These are phyloP conservation scores for Urocyon cinereoargenteus DNA, from an alignment of 2,797 vertebrate genomes.

Conservation along the genomic window DNA sequence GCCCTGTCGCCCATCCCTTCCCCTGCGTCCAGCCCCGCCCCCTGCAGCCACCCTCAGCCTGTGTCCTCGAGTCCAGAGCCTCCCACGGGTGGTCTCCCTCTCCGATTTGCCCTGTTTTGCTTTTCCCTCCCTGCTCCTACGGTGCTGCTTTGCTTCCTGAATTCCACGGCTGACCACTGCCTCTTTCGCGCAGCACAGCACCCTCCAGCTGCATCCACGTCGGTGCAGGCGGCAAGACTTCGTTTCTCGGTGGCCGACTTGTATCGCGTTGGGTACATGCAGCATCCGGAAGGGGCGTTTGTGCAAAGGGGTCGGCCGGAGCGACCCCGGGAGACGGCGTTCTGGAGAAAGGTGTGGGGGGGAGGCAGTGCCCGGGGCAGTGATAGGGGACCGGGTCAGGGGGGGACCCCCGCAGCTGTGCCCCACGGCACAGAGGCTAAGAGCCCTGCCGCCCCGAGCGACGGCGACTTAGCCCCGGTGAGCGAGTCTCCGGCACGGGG, in stretches of 20 bases:
- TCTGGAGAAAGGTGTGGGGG: background rate
- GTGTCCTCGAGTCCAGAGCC: background rate
- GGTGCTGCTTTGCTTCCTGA: background rate
- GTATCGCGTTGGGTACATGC: too few species aligned
- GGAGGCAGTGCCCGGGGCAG: too few species aligned
- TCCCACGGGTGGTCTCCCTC: background rate
- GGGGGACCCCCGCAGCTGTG: background rate
- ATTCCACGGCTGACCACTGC: background rate
- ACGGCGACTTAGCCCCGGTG: background rate
- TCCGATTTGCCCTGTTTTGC: background rate
- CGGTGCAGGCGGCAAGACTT: background rate
- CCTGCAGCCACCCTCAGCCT: background rate
- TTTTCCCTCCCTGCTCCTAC: background rate
- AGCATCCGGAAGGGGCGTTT: background rate
- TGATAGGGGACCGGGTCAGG: too few species aligned
- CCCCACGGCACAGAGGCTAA: fast-evolving
- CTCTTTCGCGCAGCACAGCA: background rate
- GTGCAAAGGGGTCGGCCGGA: background rate
- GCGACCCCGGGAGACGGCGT: background rate
- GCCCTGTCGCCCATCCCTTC: background rate
- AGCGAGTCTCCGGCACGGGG: background rate
- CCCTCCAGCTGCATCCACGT: background rate
- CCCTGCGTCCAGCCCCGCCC: background rate
- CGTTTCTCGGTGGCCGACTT: background rate
- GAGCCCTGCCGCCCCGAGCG: background rate